These are phyloP conservation scores for Spinibarbus caldwelli DNA, from an alignment of 2,797 vertebrate genomes.

Conservation along the genomic window DNA sequence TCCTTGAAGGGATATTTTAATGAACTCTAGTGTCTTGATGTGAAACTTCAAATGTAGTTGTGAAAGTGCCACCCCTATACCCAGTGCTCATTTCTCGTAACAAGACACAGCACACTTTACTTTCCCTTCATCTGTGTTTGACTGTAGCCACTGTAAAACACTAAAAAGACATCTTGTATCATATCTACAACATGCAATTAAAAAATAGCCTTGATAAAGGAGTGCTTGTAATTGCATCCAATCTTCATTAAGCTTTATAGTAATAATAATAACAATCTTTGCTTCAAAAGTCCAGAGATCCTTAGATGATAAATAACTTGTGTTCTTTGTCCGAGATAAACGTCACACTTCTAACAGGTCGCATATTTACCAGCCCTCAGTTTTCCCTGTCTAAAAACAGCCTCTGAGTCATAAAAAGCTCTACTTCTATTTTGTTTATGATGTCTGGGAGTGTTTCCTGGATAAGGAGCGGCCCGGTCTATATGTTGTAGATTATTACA, in stretches of 20 bases:
- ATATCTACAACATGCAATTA: not conserved
- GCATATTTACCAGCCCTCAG: constrained; percentile 35
- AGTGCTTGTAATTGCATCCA: not conserved
- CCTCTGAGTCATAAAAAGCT: constrained; percentile 62
- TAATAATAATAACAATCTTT: not conserved
- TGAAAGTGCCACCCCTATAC: not conserved
- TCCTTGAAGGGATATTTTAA: not conserved
- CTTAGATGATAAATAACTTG: constrained; percentile 5
- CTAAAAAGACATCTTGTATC: not conserved
- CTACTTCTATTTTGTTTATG: constrained; percentile 68
- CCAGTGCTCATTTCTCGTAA: not conserved
- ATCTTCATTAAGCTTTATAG: not conserved
- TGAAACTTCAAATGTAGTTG: not conserved
- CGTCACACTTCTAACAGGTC: not conserved
- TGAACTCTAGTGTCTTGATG: not conserved
- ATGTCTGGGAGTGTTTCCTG: constrained; percentile 28
- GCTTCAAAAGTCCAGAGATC: constrained; percentile 13
- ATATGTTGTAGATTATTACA: constrained; percentile 29
- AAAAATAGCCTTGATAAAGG: not conserved
- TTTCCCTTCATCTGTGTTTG: not conserved
- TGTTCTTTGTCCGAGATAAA: constrained; percentile 9
- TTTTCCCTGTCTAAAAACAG: constrained; percentile 38
- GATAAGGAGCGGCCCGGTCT: constrained; percentile 59
- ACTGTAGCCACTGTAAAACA: not conserved
- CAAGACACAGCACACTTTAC: not conserved